Conservation (phyloP, 2,797 vertebrate species). For the Philypnodon macrostomus region DNA sequence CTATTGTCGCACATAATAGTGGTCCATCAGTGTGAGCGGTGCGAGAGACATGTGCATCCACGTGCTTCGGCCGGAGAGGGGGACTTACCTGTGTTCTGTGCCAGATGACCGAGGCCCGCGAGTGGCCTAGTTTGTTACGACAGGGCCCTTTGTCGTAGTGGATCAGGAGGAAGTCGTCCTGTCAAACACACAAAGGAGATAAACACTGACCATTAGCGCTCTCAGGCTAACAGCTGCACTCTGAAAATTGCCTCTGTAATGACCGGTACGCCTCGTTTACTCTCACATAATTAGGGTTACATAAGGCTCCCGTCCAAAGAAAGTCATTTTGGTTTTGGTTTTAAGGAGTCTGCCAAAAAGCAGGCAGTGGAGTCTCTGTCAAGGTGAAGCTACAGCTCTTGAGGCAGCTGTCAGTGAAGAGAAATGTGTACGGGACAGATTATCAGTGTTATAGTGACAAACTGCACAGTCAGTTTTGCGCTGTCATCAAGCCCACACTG, state of each 20-base stretch:
- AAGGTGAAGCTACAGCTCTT: conserved; percentile 22
- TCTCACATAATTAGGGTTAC: conserved; percentile 39
- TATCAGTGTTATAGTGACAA: conserved; percentile 3
- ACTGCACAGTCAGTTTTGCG: neutral
- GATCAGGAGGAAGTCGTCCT: conserved; percentile 98
- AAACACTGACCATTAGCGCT: conserved; percentile 31
- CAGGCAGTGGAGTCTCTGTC: conserved; percentile 18
- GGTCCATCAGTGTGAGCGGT: conserved; percentile 3
- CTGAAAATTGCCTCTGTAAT: conserved; percentile 49
- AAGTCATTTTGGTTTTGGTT: no score
- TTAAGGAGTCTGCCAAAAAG: no score
- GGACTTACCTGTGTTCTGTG: conserved; percentile 94
- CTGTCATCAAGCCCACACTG: no score
- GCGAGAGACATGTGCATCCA: conserved; percentile 38
- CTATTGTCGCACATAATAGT: conserved; percentile 42
- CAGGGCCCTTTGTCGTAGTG: conserved; percentile 99
- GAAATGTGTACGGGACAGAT: conserved; percentile 10
- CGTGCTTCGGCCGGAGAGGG: conserved; percentile 35
- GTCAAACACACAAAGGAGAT: conserved; percentile 22
- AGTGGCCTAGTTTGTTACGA: conserved; percentile 97
- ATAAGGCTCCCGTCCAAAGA: conserved; percentile 25
- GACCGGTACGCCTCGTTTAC: conserved; percentile 9
- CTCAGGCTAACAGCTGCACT: conserved; percentile 20
- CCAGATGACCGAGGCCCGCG: conserved; percentile 98
- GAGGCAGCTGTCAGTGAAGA: conserved; percentile 15